Conservation (phyloP, 2,797 vertebrate genomes). For the Phalanger gymnotis region DNA sequence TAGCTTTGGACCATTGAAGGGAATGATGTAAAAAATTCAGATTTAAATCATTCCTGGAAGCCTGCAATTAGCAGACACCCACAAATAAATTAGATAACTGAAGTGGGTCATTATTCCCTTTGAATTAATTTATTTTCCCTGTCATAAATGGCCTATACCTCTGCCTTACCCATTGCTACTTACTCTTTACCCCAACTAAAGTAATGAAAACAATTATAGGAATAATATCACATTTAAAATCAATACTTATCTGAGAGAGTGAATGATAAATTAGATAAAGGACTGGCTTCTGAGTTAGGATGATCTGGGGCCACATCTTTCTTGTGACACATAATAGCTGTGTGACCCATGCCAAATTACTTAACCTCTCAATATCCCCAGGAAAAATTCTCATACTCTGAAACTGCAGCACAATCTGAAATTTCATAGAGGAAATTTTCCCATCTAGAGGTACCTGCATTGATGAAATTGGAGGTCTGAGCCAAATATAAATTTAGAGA, state of each 20-base stretch:
- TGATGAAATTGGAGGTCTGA: not conserved
- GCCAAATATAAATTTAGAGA: not conserved
- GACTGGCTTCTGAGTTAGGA: not conserved
- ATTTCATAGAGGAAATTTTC: not conserved
- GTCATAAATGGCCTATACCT: slow-evolving; percentile 32
- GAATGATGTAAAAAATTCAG: slow-evolving; percentile 48
- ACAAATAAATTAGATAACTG: slow-evolving; percentile 19
- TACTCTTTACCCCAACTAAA: not conserved
- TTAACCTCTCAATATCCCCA: not conserved
- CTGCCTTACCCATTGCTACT: not conserved
- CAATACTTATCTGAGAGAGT: not conserved
- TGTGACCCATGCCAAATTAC: not conserved
- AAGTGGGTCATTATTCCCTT: slow-evolving; percentile 41
- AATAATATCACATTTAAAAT: not conserved
- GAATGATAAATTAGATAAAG: not conserved
- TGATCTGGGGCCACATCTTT: not conserved
- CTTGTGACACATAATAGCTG: not conserved
- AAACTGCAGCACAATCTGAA: not conserved
- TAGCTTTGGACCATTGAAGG: slow-evolving; percentile 27
- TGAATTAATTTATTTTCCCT: slow-evolving; percentile 44
- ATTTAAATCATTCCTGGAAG: slow-evolving; percentile 50
- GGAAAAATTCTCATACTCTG: not conserved
- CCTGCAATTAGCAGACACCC: slow-evolving; percentile 32
- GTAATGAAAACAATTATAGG: not conserved
- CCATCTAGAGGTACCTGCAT: not conserved